A percentile compares a stretch with the other conserved stretches of the same genome.
Conservation (phyloP, 2,113 vertebrate species). For the Petroica traversi region DNA sequence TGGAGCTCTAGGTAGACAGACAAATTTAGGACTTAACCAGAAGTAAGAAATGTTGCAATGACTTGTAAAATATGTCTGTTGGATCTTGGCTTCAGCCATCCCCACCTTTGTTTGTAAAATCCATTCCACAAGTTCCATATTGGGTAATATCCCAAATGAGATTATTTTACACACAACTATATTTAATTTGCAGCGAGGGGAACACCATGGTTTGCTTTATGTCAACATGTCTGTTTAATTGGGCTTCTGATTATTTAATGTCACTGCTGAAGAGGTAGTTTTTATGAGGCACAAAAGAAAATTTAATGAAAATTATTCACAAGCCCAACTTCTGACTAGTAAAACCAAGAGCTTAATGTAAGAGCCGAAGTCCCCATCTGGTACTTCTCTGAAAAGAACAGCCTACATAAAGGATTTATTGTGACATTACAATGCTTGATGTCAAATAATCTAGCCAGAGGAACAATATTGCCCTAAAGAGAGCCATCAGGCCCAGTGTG, state of each 20-base stretch:
- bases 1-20: not conserved
- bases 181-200: constrained; percentile 33
- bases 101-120: not conserved
- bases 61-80: not conserved
- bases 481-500: constrained; percentile 71
- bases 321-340: constrained; percentile 63
- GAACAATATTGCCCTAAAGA: constrained; percentile 74
- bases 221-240: constrained; percentile 42
- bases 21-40: not conserved
- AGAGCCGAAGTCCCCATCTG: constrained; percentile 64
- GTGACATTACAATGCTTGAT: constrained; percentile 73
- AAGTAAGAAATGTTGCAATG: not conserved
- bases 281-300: constrained; percentile 61
- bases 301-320: constrained; percentile 71
- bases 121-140: not conserved
- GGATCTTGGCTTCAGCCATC: not conserved
- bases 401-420: constrained; percentile 69
- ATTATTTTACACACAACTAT: constrained; percentile 28
- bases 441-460: constrained; percentile 74
- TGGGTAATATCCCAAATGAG: not conserved
- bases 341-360: constrained; percentile 62
- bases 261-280: constrained; percentile 37
- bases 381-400: constrained; percentile 63
- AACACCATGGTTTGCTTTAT: constrained; percentile 47
- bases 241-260: constrained; percentile 61